A percentile compares a stretch with the other conserved stretches of the same genome.
phyloP scores from a whole-genome alignment of 2,797 vertebrate species.

The Dallia pectoralis region DNA sequence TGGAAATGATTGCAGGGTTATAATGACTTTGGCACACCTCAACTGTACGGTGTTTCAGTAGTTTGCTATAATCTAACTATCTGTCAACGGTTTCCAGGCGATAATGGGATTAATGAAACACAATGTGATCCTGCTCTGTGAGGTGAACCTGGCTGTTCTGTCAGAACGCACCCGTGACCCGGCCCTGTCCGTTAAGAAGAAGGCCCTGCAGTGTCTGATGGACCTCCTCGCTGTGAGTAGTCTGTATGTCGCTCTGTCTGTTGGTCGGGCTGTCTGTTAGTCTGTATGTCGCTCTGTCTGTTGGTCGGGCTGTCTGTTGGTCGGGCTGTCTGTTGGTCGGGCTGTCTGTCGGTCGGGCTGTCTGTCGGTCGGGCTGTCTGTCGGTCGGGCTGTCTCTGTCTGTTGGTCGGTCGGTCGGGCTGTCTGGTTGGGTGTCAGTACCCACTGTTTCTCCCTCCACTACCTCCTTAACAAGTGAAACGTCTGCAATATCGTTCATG shows the following conservation, averaged over 20 bases:
- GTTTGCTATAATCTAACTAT: not conserved
- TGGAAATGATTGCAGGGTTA: no score
- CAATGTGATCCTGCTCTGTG: constrained; percentile 61
- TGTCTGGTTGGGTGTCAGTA: not conserved
- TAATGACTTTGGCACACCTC: no score
- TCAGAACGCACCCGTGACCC: constrained; percentile 88
- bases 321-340: no score
- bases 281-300: no score
- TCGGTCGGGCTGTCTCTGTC: no score
- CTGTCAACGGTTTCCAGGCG: constrained; percentile 70
- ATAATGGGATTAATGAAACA: constrained; percentile 84
- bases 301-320: no score
- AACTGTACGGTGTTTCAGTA: not conserved
- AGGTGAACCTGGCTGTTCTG: constrained; percentile 76
- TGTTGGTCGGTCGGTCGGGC: no score
- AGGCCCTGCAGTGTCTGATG: constrained; percentile 84
- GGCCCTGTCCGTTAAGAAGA: constrained; percentile 88
- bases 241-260: not conserved
- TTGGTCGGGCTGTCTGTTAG: no score
- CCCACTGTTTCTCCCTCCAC: not conserved
- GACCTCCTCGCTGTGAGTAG: constrained; percentile 86
- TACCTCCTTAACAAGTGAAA: not conserved
- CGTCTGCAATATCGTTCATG: no score
- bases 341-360: no score
- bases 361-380: no score